phyloP scores from a whole-genome alignment of 2,797 vertebrate genomes.

The Eptatretus atami region DNA sequence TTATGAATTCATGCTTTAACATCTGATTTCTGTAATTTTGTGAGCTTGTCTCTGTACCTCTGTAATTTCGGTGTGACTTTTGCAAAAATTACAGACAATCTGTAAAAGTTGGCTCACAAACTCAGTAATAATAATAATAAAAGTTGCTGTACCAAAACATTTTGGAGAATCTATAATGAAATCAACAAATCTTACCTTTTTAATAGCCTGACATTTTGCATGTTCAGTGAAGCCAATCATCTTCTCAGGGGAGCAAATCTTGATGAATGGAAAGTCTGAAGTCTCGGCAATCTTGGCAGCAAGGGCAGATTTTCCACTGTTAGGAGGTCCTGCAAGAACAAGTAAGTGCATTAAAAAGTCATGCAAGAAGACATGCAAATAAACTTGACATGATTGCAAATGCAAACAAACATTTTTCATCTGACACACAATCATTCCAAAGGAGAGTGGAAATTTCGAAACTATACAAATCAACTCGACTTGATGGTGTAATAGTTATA shows the following conservation, averaged over 20 bases:
- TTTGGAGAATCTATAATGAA: no score
- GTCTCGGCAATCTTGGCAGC: conserved; percentile 69
- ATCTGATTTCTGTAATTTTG: no score
- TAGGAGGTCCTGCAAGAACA: conserved; percentile 34
- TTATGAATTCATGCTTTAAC: no score
- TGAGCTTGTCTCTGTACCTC: no score
- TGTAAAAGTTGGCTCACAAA: no score
- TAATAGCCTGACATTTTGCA: conserved; percentile 84
- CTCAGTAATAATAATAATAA: no score
- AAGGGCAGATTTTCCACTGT: conserved; percentile 65
- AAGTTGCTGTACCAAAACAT: no score
- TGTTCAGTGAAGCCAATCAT: conserved; percentile 86
- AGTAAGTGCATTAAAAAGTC: background rate
- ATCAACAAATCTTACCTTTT: conserved; percentile 27
- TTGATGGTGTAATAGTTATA: no score
- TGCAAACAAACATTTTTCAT: conserved; percentile 5
- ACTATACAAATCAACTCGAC: background rate
- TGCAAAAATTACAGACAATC: no score
- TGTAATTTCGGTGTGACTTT: no score
- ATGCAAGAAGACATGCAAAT: background rate
- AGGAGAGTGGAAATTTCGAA: background rate
- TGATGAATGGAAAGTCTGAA: conserved; percentile 80
- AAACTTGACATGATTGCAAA: conserved; percentile 1
- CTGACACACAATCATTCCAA: background rate
- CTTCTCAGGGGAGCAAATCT: conserved; percentile 87